A percentile compares a stretch with the other conserved stretches of the same genome.
Conservation (phyloP, 2,797 vertebrate species). For the Alca torda region DNA sequence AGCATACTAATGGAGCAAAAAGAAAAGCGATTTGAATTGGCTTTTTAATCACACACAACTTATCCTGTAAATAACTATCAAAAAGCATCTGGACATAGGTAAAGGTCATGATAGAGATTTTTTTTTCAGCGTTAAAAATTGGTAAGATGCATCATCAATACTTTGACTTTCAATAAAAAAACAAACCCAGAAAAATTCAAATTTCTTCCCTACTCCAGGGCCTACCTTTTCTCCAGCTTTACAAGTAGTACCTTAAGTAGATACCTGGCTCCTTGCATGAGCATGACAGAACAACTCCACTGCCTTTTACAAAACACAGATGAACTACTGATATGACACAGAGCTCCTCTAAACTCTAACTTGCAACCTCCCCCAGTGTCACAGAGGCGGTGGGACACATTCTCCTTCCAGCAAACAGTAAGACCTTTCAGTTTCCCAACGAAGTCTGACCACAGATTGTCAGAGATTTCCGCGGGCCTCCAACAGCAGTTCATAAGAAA, state of each 20-base stretch:
- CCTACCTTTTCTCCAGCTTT: not conserved
- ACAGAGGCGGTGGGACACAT: not conserved
- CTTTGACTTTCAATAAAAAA: not conserved
- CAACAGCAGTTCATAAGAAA: not conserved
- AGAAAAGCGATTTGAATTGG: not conserved
- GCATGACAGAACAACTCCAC: not conserved
- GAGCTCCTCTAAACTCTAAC: not conserved
- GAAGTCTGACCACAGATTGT: not conserved
- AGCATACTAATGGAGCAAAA: not conserved
- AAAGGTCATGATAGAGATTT: not conserved
- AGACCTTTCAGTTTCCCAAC: not conserved
- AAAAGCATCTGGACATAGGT: not conserved
- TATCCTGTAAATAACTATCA: not conserved
- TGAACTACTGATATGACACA: accelerated
- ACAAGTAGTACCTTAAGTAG: not conserved
- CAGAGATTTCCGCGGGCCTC: not conserved
- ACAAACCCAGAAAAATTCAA: not conserved
- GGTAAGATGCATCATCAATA: not conserved
- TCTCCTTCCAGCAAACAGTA: not conserved
- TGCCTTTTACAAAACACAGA: not conserved
- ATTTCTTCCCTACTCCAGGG: not conserved
- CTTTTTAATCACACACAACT: not conserved
- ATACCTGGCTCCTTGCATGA: not conserved
- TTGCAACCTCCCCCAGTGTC: accelerated
- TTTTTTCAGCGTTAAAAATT: not conserved